Conservation (phyloP, 1,140 invertebrate genomes). For the Campoletis sonorensis region DNA sequence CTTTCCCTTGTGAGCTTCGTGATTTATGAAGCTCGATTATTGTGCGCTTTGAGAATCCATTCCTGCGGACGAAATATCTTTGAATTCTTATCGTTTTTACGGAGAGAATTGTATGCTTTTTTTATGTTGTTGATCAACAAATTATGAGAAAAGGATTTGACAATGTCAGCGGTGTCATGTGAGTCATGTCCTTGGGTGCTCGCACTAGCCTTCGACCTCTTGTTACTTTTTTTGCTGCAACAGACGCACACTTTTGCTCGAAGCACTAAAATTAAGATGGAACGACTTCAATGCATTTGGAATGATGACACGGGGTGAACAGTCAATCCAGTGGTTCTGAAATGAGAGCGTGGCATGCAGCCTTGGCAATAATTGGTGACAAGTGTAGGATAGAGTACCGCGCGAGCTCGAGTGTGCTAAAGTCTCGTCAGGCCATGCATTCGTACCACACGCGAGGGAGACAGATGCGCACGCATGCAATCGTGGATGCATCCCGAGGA, state of each 20-base stretch:
- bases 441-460: neutral
- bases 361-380: constrained; percentile 37
- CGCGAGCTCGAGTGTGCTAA: constrained; percentile 28
- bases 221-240: constrained; percentile 7
- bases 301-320: neutral
- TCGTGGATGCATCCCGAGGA: constrained; percentile 41
- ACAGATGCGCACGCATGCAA: constrained; percentile 32
- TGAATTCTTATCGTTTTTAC: constrained; percentile 35
- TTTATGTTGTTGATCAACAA: neutral
- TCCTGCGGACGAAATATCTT: constrained; percentile 30
- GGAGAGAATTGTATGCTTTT: neutral
- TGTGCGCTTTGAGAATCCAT: constrained; percentile 30
- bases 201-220: neutral
- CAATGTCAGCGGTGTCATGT: neutral
- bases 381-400: constrained; percentile 38
- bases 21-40: constrained; percentile 52
- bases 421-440: constrained; percentile 5
- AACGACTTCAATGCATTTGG: neutral
- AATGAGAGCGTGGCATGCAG: neutral
- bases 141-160: neutral
- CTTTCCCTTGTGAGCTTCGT: constrained; percentile 50
- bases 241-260: neutral
- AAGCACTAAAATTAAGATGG: neutral
- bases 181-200: neutral
- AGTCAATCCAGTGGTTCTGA: neutral